phyloP scores from a whole-genome alignment of 1,140 invertebrate genomes.

The Parasteatoda tepidariorum region DNA sequence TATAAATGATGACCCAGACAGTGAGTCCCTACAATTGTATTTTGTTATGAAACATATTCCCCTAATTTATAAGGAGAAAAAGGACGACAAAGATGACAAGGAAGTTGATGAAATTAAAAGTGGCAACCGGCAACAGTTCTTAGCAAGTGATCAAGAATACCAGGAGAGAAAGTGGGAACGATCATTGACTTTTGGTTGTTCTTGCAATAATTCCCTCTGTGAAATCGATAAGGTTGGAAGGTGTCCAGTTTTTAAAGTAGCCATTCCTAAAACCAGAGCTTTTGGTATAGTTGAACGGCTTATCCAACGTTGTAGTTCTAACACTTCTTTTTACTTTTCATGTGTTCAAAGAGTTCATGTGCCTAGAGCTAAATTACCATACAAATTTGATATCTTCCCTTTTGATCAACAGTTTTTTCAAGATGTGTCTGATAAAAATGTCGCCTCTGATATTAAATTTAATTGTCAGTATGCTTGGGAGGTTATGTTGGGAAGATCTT shows the following conservation, averaged over 20 bases:
- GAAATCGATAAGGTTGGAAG: conserved; percentile 1
- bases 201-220: conserved; percentile 14
- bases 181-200: conserved; percentile 28
- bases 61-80: conserved; percentile 34
- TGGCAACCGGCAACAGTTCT: not conserved
- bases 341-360: not conserved
- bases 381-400: conserved; percentile 6
- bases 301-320: conserved; percentile 32
- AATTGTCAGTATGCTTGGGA: conserved; percentile 50
- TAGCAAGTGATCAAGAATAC: conserved; percentile 50
- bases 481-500: conserved; percentile 1
- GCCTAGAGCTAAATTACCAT: not conserved
- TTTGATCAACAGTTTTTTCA: not conserved
- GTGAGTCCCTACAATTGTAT: conserved; percentile 13
- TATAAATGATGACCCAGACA: conserved; percentile 15
- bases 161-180: conserved; percentile 47
- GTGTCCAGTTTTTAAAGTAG: conserved; percentile 39
- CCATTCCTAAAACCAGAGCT: not conserved
- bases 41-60: conserved; percentile 21
- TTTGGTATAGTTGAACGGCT: conserved; percentile 42
- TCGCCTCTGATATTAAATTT: conserved; percentile 5
- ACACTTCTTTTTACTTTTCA: conserved; percentile 21
- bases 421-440: not conserved
- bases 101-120: conserved; percentile 3
- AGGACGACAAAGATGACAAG: not conserved